Conservation (phyloP, 2,113 vertebrate species). For the Vanacampus margaritifer region DNA sequence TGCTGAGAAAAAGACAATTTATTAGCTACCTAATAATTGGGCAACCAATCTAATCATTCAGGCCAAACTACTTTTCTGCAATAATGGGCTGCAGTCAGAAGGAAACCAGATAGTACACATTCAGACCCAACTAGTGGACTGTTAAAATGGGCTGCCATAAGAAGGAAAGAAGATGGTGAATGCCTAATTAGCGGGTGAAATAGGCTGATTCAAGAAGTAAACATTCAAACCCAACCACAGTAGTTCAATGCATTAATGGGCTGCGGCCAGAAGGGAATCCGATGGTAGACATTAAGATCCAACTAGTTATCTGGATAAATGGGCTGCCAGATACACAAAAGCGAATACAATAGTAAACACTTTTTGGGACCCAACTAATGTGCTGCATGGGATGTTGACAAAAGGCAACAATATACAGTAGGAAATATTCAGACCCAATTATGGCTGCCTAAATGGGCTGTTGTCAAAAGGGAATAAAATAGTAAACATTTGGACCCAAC, state of each 20-base stretch:
- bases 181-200: background rate
- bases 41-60: background rate
- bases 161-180: background rate
- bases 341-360: too few relatives aligned
- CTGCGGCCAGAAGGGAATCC: too few relatives aligned
- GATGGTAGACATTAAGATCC: too few relatives aligned
- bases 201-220: background rate
- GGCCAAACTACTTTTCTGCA: background rate
- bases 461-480: background rate
- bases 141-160: background rate
- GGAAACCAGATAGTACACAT: background rate
- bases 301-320: too few relatives aligned
- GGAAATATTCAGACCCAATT: too few relatives aligned
- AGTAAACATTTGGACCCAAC: background rate
- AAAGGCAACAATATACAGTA: too few relatives aligned
- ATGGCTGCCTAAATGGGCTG: background rate
- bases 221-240: background rate
- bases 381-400: too few relatives aligned
- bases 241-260: too few relatives aligned
- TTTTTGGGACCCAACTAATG: too few relatives aligned
- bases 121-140: background rate
- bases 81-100: background rate
- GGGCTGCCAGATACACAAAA: too few relatives aligned
- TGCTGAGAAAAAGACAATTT: background rate
- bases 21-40: background rate